phyloP scores from a whole-genome alignment of 2,797 vertebrate species.

The Epinephelus coioides region DNA sequence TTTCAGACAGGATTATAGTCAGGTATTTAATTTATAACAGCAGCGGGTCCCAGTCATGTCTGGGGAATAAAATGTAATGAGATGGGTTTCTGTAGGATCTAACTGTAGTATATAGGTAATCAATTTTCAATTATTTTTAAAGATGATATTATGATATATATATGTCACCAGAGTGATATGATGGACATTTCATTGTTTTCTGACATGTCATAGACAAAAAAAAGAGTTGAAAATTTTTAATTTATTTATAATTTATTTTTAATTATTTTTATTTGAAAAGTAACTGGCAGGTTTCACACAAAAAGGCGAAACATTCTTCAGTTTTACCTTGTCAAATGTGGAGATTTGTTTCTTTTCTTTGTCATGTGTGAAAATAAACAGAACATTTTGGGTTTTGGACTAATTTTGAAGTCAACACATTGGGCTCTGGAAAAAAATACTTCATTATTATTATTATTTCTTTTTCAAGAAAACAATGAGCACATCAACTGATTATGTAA shows the following conservation, averaged over 20 bases:
- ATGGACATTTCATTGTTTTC: background rate
- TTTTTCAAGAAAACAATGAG: background rate
- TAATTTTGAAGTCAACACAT: background rate
- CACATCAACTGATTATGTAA: background rate
- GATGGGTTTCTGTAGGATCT: background rate
- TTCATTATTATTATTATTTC: background rate
- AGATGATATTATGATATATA: too few species aligned
- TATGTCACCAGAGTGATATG: background rate
- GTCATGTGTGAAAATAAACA: background rate
- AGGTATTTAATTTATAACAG: slow-evolving; percentile 5
- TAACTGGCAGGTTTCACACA: too few species aligned
- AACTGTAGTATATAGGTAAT: background rate
- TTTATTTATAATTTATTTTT: too few species aligned
- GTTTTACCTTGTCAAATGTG: background rate
- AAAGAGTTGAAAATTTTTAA: background rate
- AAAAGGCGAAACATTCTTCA: background rate
- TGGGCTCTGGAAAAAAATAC: background rate
- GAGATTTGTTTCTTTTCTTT: background rate
- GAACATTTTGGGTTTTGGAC: background rate
- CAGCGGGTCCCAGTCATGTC: background rate
- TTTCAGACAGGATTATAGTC: background rate
- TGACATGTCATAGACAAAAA: background rate
- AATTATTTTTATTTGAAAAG: background rate
- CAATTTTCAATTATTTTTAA: too few species aligned
- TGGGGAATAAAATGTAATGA: background rate